phyloP scores from a whole-genome alignment of 2,797 vertebrate species.

The Hoplostethus mediterraneus region DNA sequence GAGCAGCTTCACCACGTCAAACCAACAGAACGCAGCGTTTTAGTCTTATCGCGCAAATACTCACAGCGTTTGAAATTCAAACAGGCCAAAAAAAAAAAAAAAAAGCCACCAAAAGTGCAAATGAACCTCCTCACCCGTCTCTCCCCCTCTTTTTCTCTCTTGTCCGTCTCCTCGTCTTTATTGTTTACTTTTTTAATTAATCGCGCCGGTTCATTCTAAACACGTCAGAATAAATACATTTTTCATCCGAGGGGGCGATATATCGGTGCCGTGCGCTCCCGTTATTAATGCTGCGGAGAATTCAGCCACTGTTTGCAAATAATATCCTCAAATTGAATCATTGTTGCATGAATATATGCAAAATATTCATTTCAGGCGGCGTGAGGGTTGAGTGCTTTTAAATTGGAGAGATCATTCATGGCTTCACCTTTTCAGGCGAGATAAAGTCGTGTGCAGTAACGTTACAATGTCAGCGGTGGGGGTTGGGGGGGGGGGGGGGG shows the following conservation, averaged over 20 bases:
- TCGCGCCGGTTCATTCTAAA: constrained; percentile 80
- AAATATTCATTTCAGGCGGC: constrained; percentile 99
- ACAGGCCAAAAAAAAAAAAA: neutral
- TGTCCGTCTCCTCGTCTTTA: constrained; percentile 70
- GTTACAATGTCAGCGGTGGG: constrained; percentile 95
- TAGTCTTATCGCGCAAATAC: too few relatives aligned
- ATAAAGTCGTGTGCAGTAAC: constrained; percentile 99
- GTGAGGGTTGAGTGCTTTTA: constrained; percentile 99
- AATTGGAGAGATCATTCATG: constrained; percentile 99
- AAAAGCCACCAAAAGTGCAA: constrained; percentile 12
- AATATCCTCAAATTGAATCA: constrained; percentile 99
- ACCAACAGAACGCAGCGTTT: constrained; percentile 4
- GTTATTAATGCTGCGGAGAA: constrained; percentile 93
- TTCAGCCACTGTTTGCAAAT: constrained; percentile 98
- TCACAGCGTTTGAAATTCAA: neutral
- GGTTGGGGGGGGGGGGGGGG: constrained; percentile 1
- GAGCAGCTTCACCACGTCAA: constrained; percentile 9
- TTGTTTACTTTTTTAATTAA: constrained; percentile 86
- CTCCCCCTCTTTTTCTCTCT: constrained; percentile 48
- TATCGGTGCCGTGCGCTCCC: constrained; percentile 80
- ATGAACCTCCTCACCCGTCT: constrained; percentile 33
- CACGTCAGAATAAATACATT: constrained; percentile 83
- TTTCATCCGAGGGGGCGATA: constrained; percentile 86
- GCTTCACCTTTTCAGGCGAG: constrained; percentile 99
- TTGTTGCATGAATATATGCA: constrained; percentile 99